Percentiles rank a stretch among this genome's conserved stretches.
phyloP scores from a whole-genome alignment of 2,797 vertebrate genomes.

The Brachyrhaphis roseni region DNA sequence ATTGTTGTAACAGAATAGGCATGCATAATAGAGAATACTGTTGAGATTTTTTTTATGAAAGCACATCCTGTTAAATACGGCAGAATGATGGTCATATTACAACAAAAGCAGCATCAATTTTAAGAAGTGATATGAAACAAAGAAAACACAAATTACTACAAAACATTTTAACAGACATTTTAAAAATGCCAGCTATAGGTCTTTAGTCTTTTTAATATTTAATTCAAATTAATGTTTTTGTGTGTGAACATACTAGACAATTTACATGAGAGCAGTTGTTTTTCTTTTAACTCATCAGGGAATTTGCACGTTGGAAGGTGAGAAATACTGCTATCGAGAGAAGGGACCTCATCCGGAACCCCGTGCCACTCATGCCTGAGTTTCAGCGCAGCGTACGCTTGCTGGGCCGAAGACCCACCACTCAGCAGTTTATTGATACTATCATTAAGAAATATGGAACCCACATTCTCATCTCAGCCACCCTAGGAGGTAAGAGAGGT shows the following conservation, averaged over 20 bases:
- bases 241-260: background rate
- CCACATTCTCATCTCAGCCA: conserved; percentile 98
- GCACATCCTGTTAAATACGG: background rate
- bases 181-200: background rate
- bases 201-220: background rate
- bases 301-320: conserved; percentile 99
- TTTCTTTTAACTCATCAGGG: conserved; percentile 77
- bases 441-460: conserved; percentile 99
- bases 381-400: conserved; percentile 96
- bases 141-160: conserved; percentile 7
- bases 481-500: conserved; percentile 91
- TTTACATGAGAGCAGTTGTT: conserved; percentile 15
- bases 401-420: conserved; percentile 95
- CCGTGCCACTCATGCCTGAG: conserved; percentile 97
- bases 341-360: conserved; percentile 93
- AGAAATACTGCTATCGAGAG: conserved; percentile 98
- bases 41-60: conserved; percentile 19
- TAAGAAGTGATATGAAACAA: background rate
- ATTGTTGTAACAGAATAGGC: background rate
- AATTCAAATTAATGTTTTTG: conserved; percentile 11
- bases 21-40: background rate
- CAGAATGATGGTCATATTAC: conserved; percentile 6
- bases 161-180: conserved; percentile 3
- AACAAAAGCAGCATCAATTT: background rate
- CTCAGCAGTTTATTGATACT: conserved; percentile 98